Conservation (phyloP, 2,888 invertebrate species). For the Polymixis flavicincta region DNA sequence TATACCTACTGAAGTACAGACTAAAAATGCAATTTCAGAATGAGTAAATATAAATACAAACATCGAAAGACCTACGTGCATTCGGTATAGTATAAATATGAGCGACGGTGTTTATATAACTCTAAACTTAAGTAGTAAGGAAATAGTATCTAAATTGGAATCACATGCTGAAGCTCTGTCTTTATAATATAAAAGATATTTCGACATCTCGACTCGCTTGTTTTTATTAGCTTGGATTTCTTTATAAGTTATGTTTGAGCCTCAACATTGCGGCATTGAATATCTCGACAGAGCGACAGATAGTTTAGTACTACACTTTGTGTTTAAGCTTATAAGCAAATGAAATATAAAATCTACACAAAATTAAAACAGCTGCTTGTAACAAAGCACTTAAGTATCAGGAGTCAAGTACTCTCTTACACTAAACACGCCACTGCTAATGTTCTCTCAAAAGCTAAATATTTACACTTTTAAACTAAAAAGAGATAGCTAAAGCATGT, state of each 20-base stretch:
- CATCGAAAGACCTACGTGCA: constrained; percentile 29
- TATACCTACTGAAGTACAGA: constrained; percentile 52
- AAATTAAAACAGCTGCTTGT: constrained; percentile 61
- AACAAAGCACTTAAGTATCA: constrained; percentile 79
- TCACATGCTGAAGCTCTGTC: constrained; percentile 33
- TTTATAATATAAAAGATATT: constrained; percentile 3
- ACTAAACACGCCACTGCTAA: constrained; percentile 49
- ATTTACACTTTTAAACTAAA: constrained; percentile 68
- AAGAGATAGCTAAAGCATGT: constrained; percentile 49
- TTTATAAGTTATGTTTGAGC: constrained; percentile 4
- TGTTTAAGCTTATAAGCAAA: constrained; percentile 22
- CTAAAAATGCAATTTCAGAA: constrained; percentile 65
- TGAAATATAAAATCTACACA: constrained; percentile 43
- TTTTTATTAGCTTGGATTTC: not conserved
- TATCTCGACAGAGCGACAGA: not conserved
- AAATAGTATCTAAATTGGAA: constrained; percentile 47
- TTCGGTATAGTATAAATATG: constrained; percentile 32
- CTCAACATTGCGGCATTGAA: constrained; percentile 5
- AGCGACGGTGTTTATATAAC: constrained; percentile 41
- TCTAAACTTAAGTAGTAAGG: constrained; percentile 28
- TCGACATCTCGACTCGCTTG: not conserved
- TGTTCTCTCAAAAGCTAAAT: constrained; percentile 56
- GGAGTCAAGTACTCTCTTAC: constrained; percentile 80
- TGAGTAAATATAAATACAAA: constrained; percentile 57
- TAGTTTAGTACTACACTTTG: not conserved